Evolutionary conservation across 2,888 invertebrate species (phyloP), one percentile per base, ranked within the genome.

Genomic region (Meta bourneti): DNA sequence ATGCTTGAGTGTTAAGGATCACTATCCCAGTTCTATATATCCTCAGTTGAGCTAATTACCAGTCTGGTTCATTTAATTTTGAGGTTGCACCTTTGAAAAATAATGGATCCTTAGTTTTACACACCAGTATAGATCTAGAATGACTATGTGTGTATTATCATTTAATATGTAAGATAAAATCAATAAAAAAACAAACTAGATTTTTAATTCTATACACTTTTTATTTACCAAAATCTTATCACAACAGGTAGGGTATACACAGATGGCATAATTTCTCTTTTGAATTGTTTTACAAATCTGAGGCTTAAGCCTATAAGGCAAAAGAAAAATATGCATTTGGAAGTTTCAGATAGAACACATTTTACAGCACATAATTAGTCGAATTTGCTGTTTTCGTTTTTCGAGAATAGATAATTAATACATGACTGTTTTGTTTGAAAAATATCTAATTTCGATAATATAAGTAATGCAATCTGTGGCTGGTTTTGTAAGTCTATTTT

Each of bases 221-320:
- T 90, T 90, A 90, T 90, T 90, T 90, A 90, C 90, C 86, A 90
- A 90, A 90, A 20, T 90, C 81, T 90, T 90, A 90, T 90, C 90
- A 90, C 90, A 90, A 90, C 90, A 86, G 70, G 84, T 90, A 90
- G 74, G 61, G 80, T 77, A 69, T 90, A 90, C 90, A 90, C 69
- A 90, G 52, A 81, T 72, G 90, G 77, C 86, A 77, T 81, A 69
- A 81, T 80, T 75, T 71, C 90, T 16, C 51, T 74, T 75, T n/a
- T 52, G 49, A 54, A 51, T 82, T 78, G 19, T 69, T 61, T 72
- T 81, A 81, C 81, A 86, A 77, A 34, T 34, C 4, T 2, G 34
- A 34, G 34, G 34, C 75, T 81, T 72, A 54, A 52, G 74, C 80
- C 49, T 77, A 20, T 52, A 13, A 69, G 80, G 75, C 79, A 77